Percentiles rank a stretch among this genome's conserved stretches.
These are phyloP conservation scores for Cybosia mesomella DNA, from an alignment of 2,888 invertebrate genomes.

Conservation along the genomic window DNA sequence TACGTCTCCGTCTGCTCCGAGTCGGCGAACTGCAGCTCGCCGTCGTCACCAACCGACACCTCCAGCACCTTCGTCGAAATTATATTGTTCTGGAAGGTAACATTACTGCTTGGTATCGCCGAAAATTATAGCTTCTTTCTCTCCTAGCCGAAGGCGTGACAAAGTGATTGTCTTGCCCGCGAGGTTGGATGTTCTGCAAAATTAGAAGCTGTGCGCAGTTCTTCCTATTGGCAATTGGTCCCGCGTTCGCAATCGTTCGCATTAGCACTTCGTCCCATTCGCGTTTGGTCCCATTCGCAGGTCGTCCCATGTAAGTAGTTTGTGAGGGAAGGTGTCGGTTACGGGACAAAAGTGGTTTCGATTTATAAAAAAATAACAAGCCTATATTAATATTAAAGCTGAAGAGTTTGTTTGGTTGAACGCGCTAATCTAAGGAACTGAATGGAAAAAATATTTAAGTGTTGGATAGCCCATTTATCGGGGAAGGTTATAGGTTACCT, in stretches of 20 bases:
- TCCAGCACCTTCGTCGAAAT: conserved; percentile 76
- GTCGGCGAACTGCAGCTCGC: conserved; percentile 78
- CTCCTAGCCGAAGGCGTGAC: no score
- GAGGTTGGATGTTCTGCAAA: no score
- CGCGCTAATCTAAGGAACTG: no score
- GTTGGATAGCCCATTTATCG: no score
- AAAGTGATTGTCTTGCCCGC: no score
- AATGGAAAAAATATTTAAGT: no score
- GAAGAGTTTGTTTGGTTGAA: no score
- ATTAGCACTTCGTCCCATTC: neutral
- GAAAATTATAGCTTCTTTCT: no score
- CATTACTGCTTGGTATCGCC: neutral
- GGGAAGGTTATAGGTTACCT: no score
- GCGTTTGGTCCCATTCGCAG: neutral
- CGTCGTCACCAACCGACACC: conserved; percentile 72
- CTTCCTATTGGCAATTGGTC: neutral
- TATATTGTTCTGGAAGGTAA: conserved; percentile 76
- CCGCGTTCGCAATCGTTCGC: neutral
- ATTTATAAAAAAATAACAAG: no score
- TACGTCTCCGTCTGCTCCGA: conserved; percentile 74
- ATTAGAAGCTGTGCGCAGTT: neutral
- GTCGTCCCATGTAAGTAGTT: neutral
- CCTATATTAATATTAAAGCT: no score
- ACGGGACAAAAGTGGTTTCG: no score
- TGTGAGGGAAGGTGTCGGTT: neutral